These are phyloP conservation scores for Semaprochilodus insignis DNA, from an alignment of 2,797 vertebrate genomes.

Conservation along the genomic window DNA sequence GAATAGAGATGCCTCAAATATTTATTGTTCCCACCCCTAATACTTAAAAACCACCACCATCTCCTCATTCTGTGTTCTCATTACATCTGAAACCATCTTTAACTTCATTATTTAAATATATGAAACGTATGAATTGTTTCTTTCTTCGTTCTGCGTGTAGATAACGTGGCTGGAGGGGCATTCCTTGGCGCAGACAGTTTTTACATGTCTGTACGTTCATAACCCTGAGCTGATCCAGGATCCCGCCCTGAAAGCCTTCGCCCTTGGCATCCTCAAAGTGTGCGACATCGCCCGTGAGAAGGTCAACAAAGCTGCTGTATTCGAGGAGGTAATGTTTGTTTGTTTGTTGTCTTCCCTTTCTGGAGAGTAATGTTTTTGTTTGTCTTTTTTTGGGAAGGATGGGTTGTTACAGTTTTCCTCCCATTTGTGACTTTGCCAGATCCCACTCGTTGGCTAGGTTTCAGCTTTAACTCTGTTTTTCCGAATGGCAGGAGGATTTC, in stretches of 20 bases:
- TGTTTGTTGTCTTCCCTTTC: not conserved
- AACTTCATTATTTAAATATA: no score
- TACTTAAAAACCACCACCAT: no score
- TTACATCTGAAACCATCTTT: not conserved
- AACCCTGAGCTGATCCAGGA: slow-evolving; percentile 98
- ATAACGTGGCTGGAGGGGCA: slow-evolving; percentile 99
- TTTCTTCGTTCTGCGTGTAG: slow-evolving; percentile 66
- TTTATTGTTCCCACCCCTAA: no score
- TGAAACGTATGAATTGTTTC: no score
- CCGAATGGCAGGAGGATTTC: slow-evolving; percentile 90
- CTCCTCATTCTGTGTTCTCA: not conserved
- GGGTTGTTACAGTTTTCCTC: not conserved
- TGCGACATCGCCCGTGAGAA: slow-evolving; percentile 98
- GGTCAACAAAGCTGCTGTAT: slow-evolving; percentile 98
- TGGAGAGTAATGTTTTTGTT: not conserved
- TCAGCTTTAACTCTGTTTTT: slow-evolving; percentile 5
- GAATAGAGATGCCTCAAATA: no score
- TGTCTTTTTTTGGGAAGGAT: no score
- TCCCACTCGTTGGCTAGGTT: not conserved
- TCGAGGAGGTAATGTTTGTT: slow-evolving; percentile 88
- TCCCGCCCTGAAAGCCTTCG: slow-evolving; percentile 96
- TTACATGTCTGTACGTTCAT: slow-evolving; percentile 97
- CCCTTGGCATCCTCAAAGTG: slow-evolving; percentile 95
- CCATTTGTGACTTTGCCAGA: not conserved
- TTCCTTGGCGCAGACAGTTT: slow-evolving; percentile 97